Evolutionary conservation across 2,888 invertebrate genomes (phyloP), one percentile per base, ranked within the genome.

Genomic region (Chrysolina americana): DNA sequence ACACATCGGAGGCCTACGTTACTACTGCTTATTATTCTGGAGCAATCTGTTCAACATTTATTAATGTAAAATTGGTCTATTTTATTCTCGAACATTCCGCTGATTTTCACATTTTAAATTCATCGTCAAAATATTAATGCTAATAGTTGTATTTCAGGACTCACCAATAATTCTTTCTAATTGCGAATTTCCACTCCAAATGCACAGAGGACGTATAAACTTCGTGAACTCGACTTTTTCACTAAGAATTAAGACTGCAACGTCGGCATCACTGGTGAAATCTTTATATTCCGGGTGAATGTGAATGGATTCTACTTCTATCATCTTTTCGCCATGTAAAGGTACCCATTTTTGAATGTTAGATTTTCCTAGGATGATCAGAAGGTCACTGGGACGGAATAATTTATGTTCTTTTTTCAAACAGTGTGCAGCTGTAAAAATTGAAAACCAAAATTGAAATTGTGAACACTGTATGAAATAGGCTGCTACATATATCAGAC

Each of bases 201-300:
- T 87, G 80, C 93, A 93, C 11, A 92, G 90, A 0, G 93, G 92
- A 36, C 90, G 87, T 62, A 93, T 91, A 82, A 88, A 90, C 75
- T 89, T 89, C 0, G 89, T 89, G 83, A 90, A 91, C 10, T 88
- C 85, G 0, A 90, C 89, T 0, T 87, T 81, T 62, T 90, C 89
- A 0, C 89, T 86, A 47, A 92, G 86, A 47, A 87, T 88, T 70
- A 93, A 83, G n/a, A 93, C 87, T 1, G 91, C 91, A 47, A 92
- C 85, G 81, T 93, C 92, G 0, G 90, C 89, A 76, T 89, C 90
- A 83, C 89, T 91, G 0, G 89, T 89, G 0, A 89, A 88, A 28
- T 89, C 88, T 82, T 90, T 90, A 87, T 92, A 92, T 21, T 90
- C 87, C 0, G 91, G 91, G 78, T 92, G 91, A 0, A 92, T 89